A percentile compares a stretch with the other conserved stretches of the same genome.
Conservation (phyloP, 2,888 invertebrate genomes). For the Gibbula magus region DNA sequence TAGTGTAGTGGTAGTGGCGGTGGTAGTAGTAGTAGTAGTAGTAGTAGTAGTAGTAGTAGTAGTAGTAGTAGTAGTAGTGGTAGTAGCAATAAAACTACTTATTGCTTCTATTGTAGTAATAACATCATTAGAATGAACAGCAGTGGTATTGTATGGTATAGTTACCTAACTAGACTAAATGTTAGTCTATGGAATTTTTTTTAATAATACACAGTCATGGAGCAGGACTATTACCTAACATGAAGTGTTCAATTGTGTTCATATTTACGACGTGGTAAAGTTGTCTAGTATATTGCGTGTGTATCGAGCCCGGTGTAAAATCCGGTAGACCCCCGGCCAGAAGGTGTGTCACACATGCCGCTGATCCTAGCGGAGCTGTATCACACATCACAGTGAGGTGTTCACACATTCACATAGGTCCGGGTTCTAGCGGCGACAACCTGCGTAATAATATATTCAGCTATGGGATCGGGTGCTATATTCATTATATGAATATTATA, state of each 20-base stretch:
- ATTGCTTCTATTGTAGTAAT: background rate
- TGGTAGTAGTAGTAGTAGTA: conserved; percentile 23
- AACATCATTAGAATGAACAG: background rate
- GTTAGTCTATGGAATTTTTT: no score
- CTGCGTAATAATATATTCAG: no score
- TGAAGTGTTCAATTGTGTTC: no score
- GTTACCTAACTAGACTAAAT: no score
- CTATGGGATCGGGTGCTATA: no score
- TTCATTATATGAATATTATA: no score
- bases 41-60: conserved; percentile 20
- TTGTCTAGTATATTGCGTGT: background rate
- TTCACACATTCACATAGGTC: background rate
- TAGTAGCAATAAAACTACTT: background rate
- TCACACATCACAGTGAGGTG: background rate
- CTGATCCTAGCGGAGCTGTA: background rate
- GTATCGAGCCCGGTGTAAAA: background rate
- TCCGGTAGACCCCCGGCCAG: background rate
- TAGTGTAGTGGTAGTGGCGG: conserved; percentile 21
- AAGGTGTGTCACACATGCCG: background rate
- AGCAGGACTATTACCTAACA: no score
- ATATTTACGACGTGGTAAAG: no score
- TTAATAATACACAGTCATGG: no score
- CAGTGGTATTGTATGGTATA: background rate
- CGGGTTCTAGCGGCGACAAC: background rate
- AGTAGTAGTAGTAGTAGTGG: background rate